Evolutionary conservation across 1,140 invertebrate species (phyloP), one percentile per base, ranked within the genome.

Genomic region (Globodera rostochiensis): DNA sequence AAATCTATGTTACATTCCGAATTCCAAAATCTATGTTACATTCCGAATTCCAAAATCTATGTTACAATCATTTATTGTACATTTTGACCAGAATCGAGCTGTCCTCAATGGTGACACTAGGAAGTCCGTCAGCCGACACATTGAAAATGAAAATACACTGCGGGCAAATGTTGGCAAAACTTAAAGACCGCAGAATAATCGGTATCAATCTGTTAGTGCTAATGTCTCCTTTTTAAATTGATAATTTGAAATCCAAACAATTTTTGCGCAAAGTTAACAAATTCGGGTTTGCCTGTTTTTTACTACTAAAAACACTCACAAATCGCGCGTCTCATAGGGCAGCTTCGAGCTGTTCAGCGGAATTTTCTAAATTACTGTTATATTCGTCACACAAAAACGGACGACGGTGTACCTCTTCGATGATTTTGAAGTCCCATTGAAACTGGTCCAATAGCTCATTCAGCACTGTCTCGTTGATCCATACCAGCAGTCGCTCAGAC

Each of bases 81-180:
- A 86, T 87, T 78, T 85, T 82, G 11, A 89, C 50, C 9, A 87
- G 75, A 21, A 89, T 82, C 4, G 84, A 84, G 25, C 77, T 78
- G 80, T 90, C 88, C 0, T 79, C 82, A 8, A 84, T 84, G 45
- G 77, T 67, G 19, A 89, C 73, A 57, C 81, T 71, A 6, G 88
- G 88, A 36, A 79, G 60, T 70, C 88, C 88, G 75, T 88, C 87
- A 0, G 88, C 86, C 25, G 81, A 80, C 9, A 89, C 87, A 67
- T 85, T 85, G 11, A 89, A 74, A 67, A 86, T 76, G 80, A 90
- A 89, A 73, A 85, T 89, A 77, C 88, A 89, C 15, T 89, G 78
- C 1, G 85, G 74, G 71, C 88, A 89, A n/a, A 89, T 80, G 66
- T 82, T 83, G 6, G 88, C 83, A 7, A 89, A 75, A 77, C 36